Conservation (phyloP, 2,797 vertebrate species). For the Crax fasciolata region DNA sequence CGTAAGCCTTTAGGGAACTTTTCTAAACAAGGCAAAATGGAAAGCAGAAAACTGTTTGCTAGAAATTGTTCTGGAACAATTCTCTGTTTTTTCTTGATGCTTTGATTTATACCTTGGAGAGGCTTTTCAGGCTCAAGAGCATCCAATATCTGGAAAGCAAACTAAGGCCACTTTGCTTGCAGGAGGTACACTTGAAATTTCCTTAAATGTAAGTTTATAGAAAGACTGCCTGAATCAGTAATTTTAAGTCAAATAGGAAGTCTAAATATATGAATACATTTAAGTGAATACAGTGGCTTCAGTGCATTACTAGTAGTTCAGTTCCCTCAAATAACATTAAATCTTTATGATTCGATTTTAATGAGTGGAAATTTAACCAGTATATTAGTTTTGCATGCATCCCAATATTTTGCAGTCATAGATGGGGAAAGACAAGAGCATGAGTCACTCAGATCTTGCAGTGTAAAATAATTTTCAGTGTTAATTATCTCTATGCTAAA, state of each 20-base stretch:
- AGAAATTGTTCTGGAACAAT: background rate
- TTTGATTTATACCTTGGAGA: background rate
- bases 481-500: background rate
- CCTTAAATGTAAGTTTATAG: background rate
- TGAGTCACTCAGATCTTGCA: background rate
- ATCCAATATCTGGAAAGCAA: background rate
- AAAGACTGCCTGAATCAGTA: no score
- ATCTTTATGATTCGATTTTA: background rate
- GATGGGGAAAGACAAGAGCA: background rate
- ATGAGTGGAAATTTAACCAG: background rate
- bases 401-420: background rate
- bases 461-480: background rate
- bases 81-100: background rate
- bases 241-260: no score
- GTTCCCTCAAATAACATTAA: background rate
- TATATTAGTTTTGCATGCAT: background rate
- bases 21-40: background rate
- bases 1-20: background rate
- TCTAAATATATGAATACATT: no score
- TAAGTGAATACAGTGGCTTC: background rate
- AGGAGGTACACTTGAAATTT: background rate
- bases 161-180: background rate
- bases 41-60: background rate
- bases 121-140: background rate
- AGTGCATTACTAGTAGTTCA: background rate